phyloP scores from a whole-genome alignment of 2,113 vertebrate genomes.

The Gallinago undulata region DNA sequence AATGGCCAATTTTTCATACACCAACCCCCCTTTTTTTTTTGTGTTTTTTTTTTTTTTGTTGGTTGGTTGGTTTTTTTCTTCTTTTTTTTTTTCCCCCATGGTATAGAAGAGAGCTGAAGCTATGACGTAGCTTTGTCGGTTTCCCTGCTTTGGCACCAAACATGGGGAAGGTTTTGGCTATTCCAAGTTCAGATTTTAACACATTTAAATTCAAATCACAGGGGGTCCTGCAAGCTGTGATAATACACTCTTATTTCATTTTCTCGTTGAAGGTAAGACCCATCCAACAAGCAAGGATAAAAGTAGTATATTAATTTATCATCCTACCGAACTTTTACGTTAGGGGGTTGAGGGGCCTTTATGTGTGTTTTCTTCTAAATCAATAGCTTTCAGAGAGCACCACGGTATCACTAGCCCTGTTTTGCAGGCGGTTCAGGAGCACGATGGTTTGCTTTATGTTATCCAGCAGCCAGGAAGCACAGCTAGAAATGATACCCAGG shows the following conservation, averaged over 20 bases:
- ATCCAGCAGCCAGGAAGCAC: not conserved
- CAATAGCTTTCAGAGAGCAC: not conserved
- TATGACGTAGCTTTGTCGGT: accelerated
- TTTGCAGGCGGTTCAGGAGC: not conserved
- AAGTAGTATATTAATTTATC: not conserved
- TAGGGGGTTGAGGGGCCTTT: not conserved
- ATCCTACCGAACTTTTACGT: not conserved
- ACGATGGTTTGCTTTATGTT: not conserved
- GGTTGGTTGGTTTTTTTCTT: not conserved
- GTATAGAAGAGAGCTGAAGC: not conserved
- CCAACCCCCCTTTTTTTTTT: accelerated
- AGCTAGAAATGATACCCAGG: not conserved
- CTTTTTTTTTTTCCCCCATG: not conserved
- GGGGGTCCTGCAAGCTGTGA: not conserved
- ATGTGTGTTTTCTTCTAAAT: not conserved
- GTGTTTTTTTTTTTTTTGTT: not conserved
- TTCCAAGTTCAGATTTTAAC: not conserved
- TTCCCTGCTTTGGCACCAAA: not conserved
- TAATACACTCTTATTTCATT: not conserved
- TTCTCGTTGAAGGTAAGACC: not conserved
- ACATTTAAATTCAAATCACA: not conserved
- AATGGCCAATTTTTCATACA: not conserved
- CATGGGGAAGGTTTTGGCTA: not conserved
- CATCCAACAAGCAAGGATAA: not conserved
- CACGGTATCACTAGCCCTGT: accelerated